Conservation (phyloP, 2,888 invertebrate genomes). For the Luperina testacea region DNA sequence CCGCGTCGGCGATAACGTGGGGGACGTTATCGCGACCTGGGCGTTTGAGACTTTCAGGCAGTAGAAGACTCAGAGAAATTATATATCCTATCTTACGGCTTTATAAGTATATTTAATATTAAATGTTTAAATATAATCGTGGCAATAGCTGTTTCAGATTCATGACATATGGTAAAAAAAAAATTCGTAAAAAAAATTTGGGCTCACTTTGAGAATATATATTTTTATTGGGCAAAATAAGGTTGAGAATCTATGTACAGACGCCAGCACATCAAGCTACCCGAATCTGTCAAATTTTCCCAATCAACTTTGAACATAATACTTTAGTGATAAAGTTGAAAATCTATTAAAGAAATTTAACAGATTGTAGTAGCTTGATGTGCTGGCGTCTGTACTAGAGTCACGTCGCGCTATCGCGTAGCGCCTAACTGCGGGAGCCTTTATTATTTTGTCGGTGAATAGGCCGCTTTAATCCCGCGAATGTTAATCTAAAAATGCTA, state of each 20-base stretch:
- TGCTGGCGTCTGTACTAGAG: too few relatives aligned
- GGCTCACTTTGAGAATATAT: too few relatives aligned
- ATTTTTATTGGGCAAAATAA: not conserved
- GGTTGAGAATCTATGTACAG: not conserved
- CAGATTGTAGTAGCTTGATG: too few relatives aligned
- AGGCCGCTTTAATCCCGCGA: slow-evolving; percentile 23
- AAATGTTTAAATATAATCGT: not conserved
- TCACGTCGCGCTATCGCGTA: too few relatives aligned
- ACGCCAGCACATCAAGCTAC: too few relatives aligned
- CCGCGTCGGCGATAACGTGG: not conserved
- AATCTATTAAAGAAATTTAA: too few relatives aligned
- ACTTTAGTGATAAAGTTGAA: too few relatives aligned
- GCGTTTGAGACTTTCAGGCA: not conserved
- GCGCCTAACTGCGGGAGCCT: too few relatives aligned
- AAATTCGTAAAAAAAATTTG: not conserved
- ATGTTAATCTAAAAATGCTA: slow-evolving; percentile 60
- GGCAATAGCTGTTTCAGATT: not conserved
- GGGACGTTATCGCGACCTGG: not conserved
- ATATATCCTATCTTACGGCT: not conserved
- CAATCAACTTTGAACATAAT: too few relatives aligned
- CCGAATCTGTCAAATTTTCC: too few relatives aligned
- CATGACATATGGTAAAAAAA: not conserved
- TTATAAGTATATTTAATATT: too few relatives aligned
- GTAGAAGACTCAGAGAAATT: not conserved
- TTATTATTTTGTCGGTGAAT: slow-evolving; percentile 1